Conservation (phyloP, 2,888 invertebrate species). For the Pandemis cinnamomeana region DNA sequence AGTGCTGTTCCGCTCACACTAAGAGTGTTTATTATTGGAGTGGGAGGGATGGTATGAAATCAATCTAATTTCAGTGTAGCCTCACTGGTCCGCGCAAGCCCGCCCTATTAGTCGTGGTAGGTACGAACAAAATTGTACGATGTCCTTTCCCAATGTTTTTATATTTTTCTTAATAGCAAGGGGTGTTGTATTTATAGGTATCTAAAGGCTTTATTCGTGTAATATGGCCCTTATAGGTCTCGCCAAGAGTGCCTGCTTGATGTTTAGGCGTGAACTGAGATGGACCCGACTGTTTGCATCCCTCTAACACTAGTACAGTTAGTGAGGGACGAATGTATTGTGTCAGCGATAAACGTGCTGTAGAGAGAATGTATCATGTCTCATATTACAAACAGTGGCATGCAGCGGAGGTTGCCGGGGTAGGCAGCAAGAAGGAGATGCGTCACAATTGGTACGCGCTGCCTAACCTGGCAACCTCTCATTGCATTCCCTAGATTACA, state of each 20-base stretch:
- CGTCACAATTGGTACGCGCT: too few relatives aligned
- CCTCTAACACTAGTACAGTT: background rate
- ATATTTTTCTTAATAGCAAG: constrained; percentile 21
- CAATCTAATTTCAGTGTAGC: too few relatives aligned
- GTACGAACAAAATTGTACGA: background rate
- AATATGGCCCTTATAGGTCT: constrained; percentile 48
- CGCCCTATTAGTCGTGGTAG: background rate
- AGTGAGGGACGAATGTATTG: background rate
- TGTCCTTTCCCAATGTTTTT: background rate
- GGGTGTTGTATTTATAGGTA: background rate
- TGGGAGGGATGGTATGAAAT: too few relatives aligned
- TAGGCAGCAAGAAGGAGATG: too few relatives aligned
- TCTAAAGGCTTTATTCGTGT: constrained; percentile 33
- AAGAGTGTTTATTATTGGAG: too few relatives aligned
- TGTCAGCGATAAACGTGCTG: background rate
- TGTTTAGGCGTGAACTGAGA: constrained; percentile 40
- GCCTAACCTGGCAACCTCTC: too few relatives aligned
- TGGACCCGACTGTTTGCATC: background rate
- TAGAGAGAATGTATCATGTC: too few relatives aligned
- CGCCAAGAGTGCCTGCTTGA: constrained; percentile 74
- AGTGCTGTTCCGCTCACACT: too few relatives aligned
- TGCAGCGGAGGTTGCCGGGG: too few relatives aligned
- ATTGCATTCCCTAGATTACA: too few relatives aligned
- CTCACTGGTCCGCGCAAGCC: background rate
- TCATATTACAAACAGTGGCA: too few relatives aligned